Conservation (phyloP, 2,888 invertebrate genomes). For the Lasioglossum marginatum region DNA sequence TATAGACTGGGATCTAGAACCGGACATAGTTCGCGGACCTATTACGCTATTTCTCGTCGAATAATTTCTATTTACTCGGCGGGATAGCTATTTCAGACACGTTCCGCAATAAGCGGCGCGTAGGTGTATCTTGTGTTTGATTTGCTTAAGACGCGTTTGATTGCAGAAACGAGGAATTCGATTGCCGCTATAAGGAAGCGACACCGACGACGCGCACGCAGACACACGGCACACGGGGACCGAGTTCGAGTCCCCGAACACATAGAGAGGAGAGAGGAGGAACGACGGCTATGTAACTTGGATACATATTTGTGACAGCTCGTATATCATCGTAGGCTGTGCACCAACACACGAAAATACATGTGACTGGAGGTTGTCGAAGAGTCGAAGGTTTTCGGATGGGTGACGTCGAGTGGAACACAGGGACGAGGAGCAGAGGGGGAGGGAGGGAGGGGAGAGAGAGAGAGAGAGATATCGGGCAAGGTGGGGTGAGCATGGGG, state of each 20-base stretch:
- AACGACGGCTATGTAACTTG: slow-evolving; percentile 43
- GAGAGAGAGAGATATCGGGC: slow-evolving; percentile 11
- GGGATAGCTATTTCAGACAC: neutral
- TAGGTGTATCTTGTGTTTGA: neutral
- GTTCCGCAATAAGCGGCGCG: neutral
- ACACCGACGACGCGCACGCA: slow-evolving; percentile 4
- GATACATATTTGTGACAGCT: slow-evolving; percentile 60
- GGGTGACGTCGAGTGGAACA: slow-evolving; percentile 72
- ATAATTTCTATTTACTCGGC: neutral
- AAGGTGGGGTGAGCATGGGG: slow-evolving; percentile 62
- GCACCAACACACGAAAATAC: slow-evolving; percentile 66
- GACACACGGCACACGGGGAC: neutral
- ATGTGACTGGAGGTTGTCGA: slow-evolving; percentile 71
- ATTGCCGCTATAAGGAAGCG: slow-evolving; percentile 44
- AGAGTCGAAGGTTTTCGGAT: slow-evolving; percentile 70
- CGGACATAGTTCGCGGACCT: neutral
- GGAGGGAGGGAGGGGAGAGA: neutral
- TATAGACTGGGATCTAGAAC: neutral
- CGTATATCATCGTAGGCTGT: slow-evolving; percentile 54
- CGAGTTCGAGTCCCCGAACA: neutral
- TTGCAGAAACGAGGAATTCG: slow-evolving; percentile 31
- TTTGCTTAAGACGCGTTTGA: neutral
- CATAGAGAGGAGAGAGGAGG: neutral
- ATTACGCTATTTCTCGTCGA: neutral
- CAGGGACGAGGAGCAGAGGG: slow-evolving; percentile 63